Evolutionary conservation across 2,888 invertebrate species (phyloP).

Genomic region (Acanthosepion pharaonis): DNA sequence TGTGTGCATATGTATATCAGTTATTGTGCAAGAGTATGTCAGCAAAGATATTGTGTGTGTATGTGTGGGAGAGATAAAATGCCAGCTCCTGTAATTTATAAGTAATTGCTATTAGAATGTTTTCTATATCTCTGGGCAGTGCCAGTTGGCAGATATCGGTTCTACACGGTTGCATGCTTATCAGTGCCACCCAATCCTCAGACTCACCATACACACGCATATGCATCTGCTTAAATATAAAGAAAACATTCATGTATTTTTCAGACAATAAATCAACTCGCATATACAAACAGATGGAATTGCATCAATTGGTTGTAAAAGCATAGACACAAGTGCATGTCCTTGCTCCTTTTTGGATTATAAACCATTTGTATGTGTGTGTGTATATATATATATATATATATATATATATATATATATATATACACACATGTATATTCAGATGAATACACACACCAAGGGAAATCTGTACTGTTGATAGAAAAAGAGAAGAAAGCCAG

Average conservation of each 20-base stretch:
- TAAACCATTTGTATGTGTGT: too few relatives aligned
- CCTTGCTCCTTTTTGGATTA: too few relatives aligned
- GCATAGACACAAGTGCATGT: not conserved
- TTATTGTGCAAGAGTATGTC: too few relatives aligned
- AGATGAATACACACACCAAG: not conserved
- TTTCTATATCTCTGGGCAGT: not conserved
- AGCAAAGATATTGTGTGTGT: too few relatives aligned
- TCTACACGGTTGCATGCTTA: not conserved
- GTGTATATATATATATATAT: too few relatives aligned
- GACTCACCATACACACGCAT: not conserved
- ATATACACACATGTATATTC: not conserved
- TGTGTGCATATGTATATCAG: too few relatives aligned
- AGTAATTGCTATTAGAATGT: not conserved
- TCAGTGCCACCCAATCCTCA: slow-evolving; percentile 14
- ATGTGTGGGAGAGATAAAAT: not conserved
- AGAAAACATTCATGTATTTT: not conserved
- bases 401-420: too few relatives aligned
- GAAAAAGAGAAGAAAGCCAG: not conserved
- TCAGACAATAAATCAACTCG: not conserved
- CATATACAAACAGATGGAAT: not conserved
- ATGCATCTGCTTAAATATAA: not conserved
- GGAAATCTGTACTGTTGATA: not conserved
- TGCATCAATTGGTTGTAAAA: not conserved
- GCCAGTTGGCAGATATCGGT: not conserved
- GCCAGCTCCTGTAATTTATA: not conserved